These are phyloP conservation scores for Halictus ligatus DNA, from an alignment of 2,888 invertebrate genomes.

Conservation along the genomic window DNA sequence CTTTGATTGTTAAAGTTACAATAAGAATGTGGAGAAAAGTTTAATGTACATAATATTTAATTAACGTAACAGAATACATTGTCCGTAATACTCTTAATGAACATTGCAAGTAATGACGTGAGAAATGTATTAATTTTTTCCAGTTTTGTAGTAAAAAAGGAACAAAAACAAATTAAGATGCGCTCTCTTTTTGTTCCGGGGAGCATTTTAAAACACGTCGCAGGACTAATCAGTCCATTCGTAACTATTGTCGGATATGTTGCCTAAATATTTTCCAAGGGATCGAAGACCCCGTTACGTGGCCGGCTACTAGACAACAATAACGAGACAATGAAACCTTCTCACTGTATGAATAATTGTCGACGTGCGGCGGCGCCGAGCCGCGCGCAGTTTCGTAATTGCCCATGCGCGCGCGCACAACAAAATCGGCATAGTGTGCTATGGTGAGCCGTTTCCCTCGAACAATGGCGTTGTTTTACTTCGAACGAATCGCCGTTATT, in stretches of 20 bases:
- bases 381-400: conserved; percentile 54
- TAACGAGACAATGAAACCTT: conserved; percentile 44
- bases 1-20: too few species aligned
- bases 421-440: conserved; percentile 19
- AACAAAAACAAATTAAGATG: too few species aligned
- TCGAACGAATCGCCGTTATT: conserved; percentile 44
- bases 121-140: too few species aligned
- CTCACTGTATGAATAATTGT: conserved; percentile 53
- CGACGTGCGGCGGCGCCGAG: conserved; percentile 15
- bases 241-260: conserved; percentile 38
- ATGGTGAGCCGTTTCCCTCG: conserved; percentile 22
- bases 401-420: conserved; percentile 28
- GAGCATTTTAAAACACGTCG: too few species aligned
- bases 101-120: too few species aligned
- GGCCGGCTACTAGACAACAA: conserved; percentile 52
- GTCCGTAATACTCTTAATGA: too few species aligned
- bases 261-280: conserved; percentile 57
- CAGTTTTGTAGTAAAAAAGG: too few species aligned
- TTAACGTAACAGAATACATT: too few species aligned
- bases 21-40: too few species aligned
- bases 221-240: conserved; percentile 36
- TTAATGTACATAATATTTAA: too few species aligned
- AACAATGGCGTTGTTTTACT: conserved; percentile 41
- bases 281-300: conserved; percentile 27
- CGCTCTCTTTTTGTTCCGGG: too few species aligned